Conservation (phyloP, 2,113 vertebrate genomes). For the Muntiacus muntjak region DNA sequence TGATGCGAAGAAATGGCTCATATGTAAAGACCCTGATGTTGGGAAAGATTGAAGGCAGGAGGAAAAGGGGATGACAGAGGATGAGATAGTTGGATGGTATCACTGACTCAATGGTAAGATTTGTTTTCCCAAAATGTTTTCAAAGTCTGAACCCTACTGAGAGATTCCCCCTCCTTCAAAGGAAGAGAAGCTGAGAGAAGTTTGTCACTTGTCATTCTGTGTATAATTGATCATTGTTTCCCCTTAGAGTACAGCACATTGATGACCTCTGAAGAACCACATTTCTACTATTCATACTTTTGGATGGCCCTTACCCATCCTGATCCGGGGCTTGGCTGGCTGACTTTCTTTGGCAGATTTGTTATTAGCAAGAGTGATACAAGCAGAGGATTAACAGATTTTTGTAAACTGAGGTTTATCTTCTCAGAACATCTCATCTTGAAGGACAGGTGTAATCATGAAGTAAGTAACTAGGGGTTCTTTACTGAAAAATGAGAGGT, state of each 20-base stretch:
- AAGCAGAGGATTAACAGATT: background rate
- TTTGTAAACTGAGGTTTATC: background rate
- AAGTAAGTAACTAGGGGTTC: background rate
- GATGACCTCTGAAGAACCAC: background rate
- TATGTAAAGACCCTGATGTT: background rate
- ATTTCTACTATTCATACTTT: background rate
- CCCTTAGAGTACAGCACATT: fast-evolving
- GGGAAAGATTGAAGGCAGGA: background rate
- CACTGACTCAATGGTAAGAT: background rate
- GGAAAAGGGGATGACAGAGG: background rate
- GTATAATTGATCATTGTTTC: background rate
- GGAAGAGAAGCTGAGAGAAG: background rate
- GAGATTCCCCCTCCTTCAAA: fast-evolving
- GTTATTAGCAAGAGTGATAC: background rate
- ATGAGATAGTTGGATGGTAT: background rate
- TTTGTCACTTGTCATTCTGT: too few species aligned
- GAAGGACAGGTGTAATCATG: background rate
- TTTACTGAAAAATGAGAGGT: background rate
- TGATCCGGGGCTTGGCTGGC: fast-evolving
- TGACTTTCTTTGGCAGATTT: background rate
- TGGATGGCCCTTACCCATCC: background rate
- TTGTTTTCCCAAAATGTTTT: background rate
- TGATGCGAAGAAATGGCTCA: fast-evolving
- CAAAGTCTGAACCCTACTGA: background rate
- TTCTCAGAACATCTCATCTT: background rate